Evolutionary conservation across 2,797 vertebrate genomes (phyloP).

Genomic region (Poeciliopsis presidionis): DNA sequence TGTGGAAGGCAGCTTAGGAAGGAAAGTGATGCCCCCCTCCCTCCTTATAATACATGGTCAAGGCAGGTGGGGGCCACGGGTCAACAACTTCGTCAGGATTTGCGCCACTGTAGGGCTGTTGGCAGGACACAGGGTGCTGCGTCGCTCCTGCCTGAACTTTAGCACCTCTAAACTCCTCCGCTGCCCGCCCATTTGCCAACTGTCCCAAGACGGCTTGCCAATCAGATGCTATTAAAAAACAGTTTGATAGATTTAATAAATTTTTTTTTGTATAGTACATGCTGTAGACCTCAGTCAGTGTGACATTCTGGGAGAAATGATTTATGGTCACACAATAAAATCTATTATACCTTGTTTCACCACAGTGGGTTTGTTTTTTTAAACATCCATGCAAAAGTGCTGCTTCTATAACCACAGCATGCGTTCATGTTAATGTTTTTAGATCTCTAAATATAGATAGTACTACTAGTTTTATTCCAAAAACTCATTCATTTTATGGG

Average conservation of each 20-base stretch:
- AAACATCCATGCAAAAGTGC: slow-evolving; percentile 27
- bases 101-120: slow-evolving; percentile 77
- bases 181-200: slow-evolving; percentile 85
- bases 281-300: slow-evolving; percentile 51
- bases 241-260: slow-evolving; percentile 65
- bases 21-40: slow-evolving; percentile 57
- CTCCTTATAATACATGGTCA: slow-evolving; percentile 72
- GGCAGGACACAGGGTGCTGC: slow-evolving; percentile 80
- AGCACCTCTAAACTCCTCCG: slow-evolving; percentile 84
- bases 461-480: slow-evolving; percentile 7
- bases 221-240: slow-evolving; percentile 79
- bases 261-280: slow-evolving; percentile 61
- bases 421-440: slow-evolving; percentile 14
- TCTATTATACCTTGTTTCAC: slow-evolving; percentile 25
- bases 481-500: slow-evolving; percentile 16
- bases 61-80: slow-evolving; percentile 82
- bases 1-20: slow-evolving; percentile 70
- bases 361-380: slow-evolving; percentile 35
- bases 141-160: slow-evolving; percentile 83
- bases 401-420: slow-evolving; percentile 23
- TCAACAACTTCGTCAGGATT: slow-evolving; percentile 83
- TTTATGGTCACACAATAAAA: slow-evolving; percentile 32
- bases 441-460: slow-evolving; percentile 18
- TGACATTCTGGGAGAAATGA: slow-evolving; percentile 38
- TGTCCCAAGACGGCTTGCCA: slow-evolving; percentile 83